These are phyloP conservation scores for Ophioninae sp. DNA, from an alignment of 2,888 invertebrate genomes.

Conservation along the genomic window DNA sequence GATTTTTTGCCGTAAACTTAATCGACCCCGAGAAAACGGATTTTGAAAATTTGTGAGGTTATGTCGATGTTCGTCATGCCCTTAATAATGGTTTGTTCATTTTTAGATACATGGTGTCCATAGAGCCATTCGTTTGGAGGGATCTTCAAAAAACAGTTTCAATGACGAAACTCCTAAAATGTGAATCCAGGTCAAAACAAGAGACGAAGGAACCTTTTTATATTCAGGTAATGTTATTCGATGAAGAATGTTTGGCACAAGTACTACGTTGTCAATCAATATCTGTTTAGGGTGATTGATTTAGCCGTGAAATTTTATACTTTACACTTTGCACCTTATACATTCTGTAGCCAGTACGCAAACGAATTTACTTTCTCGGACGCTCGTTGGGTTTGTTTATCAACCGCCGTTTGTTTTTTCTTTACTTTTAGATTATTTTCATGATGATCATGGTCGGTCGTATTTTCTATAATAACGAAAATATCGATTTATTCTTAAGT, in stretches of 20 bases:
- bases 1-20: no score
- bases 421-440: constrained; percentile 78
- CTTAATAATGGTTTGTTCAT: constrained; percentile 6
- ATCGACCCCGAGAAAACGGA: no score
- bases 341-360: constrained; percentile 34
- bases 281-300: constrained; percentile 22
- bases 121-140: constrained; percentile 90
- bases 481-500: constrained; percentile 75
- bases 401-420: constrained; percentile 43
- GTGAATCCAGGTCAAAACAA: constrained; percentile 84
- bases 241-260: constrained; percentile 26
- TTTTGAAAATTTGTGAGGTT: no score
- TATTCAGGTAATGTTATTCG: constrained; percentile 83
- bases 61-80: no score
- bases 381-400: constrained; percentile 47
- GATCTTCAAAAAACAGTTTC: constrained; percentile 87
- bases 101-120: constrained; percentile 86
- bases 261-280: constrained; percentile 29
- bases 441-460: constrained; percentile 76
- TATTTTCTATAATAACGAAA: constrained; percentile 77
- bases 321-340: constrained; percentile 50
- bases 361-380: constrained; percentile 26
- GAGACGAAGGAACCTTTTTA: constrained; percentile 85
- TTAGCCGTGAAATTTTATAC: constrained; percentile 50
- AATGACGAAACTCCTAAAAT: constrained; percentile 85